phyloP scores from a whole-genome alignment of 2,888 invertebrate genomes.

The Perithous albicinctus region DNA sequence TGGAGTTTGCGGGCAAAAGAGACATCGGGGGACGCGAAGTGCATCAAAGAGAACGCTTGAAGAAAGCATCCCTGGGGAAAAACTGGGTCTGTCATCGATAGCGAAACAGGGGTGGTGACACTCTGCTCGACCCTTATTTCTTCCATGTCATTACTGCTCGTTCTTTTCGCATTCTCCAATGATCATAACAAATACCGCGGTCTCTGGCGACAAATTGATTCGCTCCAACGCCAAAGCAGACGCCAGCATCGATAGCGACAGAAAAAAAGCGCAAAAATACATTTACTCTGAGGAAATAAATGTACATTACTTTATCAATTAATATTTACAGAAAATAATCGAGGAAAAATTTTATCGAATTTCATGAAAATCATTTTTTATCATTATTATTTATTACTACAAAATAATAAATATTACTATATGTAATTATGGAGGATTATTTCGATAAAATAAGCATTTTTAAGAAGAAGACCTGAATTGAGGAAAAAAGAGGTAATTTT shows the following conservation, averaged over 20 bases:
- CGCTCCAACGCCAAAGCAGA: not conserved
- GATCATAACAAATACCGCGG: not conserved
- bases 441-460: no score
- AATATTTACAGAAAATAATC: no score
- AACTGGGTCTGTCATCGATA: conserved; percentile 1
- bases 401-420: no score
- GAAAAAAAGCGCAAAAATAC: no score
- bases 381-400: no score
- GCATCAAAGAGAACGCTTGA: conserved; percentile 9
- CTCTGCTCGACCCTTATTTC: not conserved
- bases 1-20: not conserved
- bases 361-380: no score
- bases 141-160: conserved; percentile 1
- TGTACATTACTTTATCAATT: no score
- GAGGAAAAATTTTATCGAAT: no score
- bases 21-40: not conserved
- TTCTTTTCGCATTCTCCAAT: not conserved
- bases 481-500: no score
- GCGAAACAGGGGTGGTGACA: not conserved
- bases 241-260: no score
- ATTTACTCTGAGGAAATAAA: not conserved
- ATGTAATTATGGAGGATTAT: no score
- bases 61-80: not conserved
- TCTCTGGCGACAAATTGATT: not conserved
- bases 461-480: no score